Conservation (phyloP, 2,797 vertebrate species). For the Rhabdomys pumilio region DNA sequence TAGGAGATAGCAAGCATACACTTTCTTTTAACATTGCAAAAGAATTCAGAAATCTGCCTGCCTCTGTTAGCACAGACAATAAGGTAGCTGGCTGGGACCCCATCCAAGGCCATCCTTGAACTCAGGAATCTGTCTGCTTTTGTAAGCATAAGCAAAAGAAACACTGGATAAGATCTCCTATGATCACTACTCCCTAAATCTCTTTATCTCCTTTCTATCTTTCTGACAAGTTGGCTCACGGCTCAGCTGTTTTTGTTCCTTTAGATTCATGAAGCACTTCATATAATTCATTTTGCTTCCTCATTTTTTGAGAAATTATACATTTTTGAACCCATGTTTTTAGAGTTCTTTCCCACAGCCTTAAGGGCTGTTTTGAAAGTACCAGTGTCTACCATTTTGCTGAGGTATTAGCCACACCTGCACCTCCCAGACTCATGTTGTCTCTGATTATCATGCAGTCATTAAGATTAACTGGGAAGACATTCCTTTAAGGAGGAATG, state of each 20-base stretch:
- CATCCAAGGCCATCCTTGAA: not conserved
- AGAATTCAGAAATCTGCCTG: not conserved
- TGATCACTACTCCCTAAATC: not conserved
- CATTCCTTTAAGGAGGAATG: not conserved
- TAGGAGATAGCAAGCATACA: not conserved
- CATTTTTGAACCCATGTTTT: not conserved
- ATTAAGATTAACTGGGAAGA: not conserved
- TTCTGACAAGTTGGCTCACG: not conserved
- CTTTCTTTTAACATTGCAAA: not conserved
- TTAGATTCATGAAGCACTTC: not conserved
- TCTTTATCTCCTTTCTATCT: not conserved
- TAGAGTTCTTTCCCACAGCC: not conserved
- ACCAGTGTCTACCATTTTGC: not conserved
- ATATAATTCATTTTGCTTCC: not conserved
- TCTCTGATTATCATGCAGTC: not conserved
- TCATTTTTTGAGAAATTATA: not conserved
- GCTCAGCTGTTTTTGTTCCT: not conserved
- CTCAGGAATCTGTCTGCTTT: not conserved
- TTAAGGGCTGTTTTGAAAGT: not conserved
- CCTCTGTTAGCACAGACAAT: not conserved
- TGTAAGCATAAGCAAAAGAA: not conserved
- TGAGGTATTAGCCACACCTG: not conserved
- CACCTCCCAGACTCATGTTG: not conserved
- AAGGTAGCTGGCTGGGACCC: not conserved
- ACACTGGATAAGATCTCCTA: not conserved